Evolutionary conservation across 1,140 invertebrate species (phyloP), one percentile per base, ranked within the genome.

Genomic region (Drosophila jambulina): DNA sequence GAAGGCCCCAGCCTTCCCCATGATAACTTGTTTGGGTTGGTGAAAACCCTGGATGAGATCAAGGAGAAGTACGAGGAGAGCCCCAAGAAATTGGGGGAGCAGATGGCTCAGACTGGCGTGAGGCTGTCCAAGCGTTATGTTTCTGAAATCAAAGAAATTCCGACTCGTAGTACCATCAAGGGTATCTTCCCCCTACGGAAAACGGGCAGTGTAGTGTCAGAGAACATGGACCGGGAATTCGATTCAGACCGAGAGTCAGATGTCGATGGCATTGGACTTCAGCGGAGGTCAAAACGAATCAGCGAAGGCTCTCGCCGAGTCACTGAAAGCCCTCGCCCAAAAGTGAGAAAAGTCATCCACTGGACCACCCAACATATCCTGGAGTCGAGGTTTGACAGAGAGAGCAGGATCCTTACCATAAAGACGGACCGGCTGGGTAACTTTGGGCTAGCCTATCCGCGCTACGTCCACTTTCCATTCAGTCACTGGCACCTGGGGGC

Each of bases 381-480:
- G 4, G 19, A 74, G 1, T 71, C 75, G 0, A 9, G 74, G 19
- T 83, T 82, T 15, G 42, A 91, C 57, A 49, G 43, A 12, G 38
- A 62, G 10, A 58, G 32, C 4, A 36, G 19, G 0, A 80, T 64
- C 0, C 12, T 91, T 5, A 86, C 76, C 0, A 51, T 92, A 3
- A 82, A 78, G n/a, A 92, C 91, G 1, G 76, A 92, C 79, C 79
- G 91, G 0, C 59, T 92, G 58, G 91, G 91, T 2, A 40, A 76
- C 4, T 87, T 92, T 62, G 91, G 87, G 1, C 78, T 92, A 8
- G 91, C 91, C 15, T 91, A 49, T 36, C 78, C 61, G 19, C 70
- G 87, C 0, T 92, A 92, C 48, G 72, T 46, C 2, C 91, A 92
- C 27, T 92, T 91, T 54, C 91, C 91, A 5, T 92, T 92, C 49